Conservation (phyloP, 2,888 invertebrate species). For the Zeuzera pyrina region DNA sequence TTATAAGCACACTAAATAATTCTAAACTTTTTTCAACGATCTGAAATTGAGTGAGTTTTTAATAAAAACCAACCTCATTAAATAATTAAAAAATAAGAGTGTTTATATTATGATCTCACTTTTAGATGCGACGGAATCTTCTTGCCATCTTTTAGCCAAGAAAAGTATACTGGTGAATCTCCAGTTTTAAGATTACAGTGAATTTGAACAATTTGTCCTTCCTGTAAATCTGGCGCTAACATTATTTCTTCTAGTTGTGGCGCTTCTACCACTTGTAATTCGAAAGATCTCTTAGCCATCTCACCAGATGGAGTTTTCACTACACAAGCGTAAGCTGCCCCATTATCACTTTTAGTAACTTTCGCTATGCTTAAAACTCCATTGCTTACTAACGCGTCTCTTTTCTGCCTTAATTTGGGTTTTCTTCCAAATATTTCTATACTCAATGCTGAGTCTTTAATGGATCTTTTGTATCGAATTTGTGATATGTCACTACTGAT, state of each 20-base stretch:
- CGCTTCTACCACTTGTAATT: slow-evolving; percentile 80
- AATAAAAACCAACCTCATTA: background rate
- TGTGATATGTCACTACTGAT: slow-evolving; percentile 37
- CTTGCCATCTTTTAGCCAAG: slow-evolving; percentile 79
- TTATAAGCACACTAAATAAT: slow-evolving; percentile 79
- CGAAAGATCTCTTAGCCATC: slow-evolving; percentile 80
- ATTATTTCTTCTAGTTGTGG: slow-evolving; percentile 88
- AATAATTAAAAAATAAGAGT: background rate
- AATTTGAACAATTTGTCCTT: slow-evolving; percentile 88
- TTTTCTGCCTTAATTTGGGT: slow-evolving; percentile 59
- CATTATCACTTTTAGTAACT: slow-evolving; percentile 77
- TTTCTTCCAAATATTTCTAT: slow-evolving; percentile 63
- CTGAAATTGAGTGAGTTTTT: slow-evolving; percentile 27
- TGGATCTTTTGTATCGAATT: slow-evolving; percentile 47
- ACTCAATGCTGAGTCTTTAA: slow-evolving; percentile 37
- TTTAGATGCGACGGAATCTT: slow-evolving; percentile 76
- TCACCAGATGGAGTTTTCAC: slow-evolving; percentile 84
- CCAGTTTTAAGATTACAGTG: slow-evolving; percentile 85
- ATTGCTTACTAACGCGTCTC: slow-evolving; percentile 44
- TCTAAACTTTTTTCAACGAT: slow-evolving; percentile 78
- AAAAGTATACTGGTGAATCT: slow-evolving; percentile 80
- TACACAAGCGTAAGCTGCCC: slow-evolving; percentile 84
- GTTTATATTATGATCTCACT: slow-evolving; percentile 41
- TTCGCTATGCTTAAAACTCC: slow-evolving; percentile 75
- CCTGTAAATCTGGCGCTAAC: slow-evolving; percentile 84